These are phyloP conservation scores for Acanthiza pusilla DNA, from an alignment of 2,797 vertebrate genomes.

Conservation along the genomic window DNA sequence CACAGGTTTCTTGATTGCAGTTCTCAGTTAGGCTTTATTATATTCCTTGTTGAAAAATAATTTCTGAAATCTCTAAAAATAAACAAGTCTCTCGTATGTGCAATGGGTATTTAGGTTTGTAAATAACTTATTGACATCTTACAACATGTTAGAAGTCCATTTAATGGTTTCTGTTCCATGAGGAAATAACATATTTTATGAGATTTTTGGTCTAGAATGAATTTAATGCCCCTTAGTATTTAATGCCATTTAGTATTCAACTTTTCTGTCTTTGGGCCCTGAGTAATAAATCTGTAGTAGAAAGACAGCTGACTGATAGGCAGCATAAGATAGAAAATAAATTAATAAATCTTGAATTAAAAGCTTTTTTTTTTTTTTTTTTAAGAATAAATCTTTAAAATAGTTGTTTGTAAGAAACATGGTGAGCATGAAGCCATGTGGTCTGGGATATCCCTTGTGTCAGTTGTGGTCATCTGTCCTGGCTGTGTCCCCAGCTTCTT, in stretches of 20 bases:
- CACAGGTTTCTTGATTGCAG: slow-evolving; percentile 1
- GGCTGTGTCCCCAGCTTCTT: accelerated
- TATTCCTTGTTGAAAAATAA: slow-evolving; percentile 22
- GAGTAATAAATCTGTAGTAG: background rate
- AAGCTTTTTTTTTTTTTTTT: background rate
- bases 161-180: background rate
- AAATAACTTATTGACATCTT: background rate
- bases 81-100: background rate
- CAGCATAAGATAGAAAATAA: background rate
- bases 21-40: slow-evolving; percentile 5
- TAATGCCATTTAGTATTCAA: background rate
- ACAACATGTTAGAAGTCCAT: background rate
- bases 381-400: background rate
- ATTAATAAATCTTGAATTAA: background rate
- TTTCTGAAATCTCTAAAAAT: background rate
- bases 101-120: background rate
- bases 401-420: background rate
- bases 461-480: background rate
- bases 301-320: background rate
- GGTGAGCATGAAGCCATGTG: accelerated
- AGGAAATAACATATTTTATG: background rate
- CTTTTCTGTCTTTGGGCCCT: background rate
- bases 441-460: background rate
- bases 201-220: background rate
- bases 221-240: background rate